Percentiles rank a stretch among this genome's conserved stretches.
Conservation (phyloP, 2,113 vertebrate species). For the Cinclus cinclus region DNA sequence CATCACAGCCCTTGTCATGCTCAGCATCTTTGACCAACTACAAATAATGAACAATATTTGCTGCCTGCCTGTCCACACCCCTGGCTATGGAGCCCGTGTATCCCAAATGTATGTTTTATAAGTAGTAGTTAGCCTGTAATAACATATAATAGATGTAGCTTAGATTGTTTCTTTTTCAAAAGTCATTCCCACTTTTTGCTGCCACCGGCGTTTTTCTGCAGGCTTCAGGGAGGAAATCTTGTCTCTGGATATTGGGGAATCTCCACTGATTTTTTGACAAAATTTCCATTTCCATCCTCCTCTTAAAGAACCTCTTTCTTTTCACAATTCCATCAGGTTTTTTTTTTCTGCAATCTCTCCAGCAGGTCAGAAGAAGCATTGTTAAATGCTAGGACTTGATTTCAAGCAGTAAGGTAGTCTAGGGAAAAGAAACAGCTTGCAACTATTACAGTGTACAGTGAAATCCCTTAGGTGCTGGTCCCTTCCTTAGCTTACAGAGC, state of each 20-base stretch:
- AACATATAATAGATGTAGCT: not conserved
- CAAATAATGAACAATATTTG: not conserved
- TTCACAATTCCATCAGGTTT: not conserved
- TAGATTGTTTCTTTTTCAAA: not conserved
- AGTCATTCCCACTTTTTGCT: not conserved
- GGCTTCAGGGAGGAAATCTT: not conserved
- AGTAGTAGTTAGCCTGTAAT: not conserved
- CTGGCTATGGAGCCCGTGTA: not conserved
- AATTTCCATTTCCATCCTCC: not conserved
- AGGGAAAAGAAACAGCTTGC: not conserved
- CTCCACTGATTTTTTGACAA: not conserved
- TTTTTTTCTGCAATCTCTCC: not conserved
- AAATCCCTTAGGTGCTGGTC: not conserved
- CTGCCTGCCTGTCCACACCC: not conserved
- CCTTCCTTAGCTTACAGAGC: not conserved
- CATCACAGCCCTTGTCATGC: not conserved
- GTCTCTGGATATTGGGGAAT: not conserved
- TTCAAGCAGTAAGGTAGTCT: not conserved
- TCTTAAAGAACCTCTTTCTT: not conserved
- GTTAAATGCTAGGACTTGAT: not conserved
- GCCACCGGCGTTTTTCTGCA: not conserved
- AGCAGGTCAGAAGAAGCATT: not conserved
- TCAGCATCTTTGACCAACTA: not conserved
- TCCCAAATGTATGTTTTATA: not conserved
- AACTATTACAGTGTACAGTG: not conserved